Percentiles rank a stretch among this genome's conserved stretches.
Evolutionary conservation across 2,797 vertebrate species (phyloP).

Genomic region (Leucoraja ocellata): DNA sequence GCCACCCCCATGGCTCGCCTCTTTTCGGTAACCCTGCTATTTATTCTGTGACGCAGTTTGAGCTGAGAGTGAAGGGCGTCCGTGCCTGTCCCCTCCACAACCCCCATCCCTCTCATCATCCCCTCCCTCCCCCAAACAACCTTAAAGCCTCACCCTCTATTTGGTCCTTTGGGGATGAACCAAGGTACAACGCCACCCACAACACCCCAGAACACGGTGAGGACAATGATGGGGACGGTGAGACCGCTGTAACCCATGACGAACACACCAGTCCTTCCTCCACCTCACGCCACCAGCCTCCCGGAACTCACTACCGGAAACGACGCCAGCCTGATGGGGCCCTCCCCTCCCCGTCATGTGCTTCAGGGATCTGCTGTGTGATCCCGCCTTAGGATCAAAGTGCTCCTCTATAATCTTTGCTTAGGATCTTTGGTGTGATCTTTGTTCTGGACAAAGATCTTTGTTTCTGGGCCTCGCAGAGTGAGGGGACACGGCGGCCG

Average conservation of each 20-base stretch:
- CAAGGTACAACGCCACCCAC: conserved; percentile 79
- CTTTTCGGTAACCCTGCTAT: too few relatives aligned
- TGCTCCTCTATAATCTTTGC: too few relatives aligned
- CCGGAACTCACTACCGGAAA: background rate
- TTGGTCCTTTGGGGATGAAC: conserved; percentile 88
- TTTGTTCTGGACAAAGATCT: too few relatives aligned
- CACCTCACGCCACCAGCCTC: background rate
- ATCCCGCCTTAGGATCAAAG: too few relatives aligned
- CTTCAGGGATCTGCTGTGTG: too few relatives aligned
- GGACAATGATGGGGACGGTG: conserved; percentile 72
- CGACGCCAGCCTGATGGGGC: background rate
- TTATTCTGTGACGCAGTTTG: background rate
- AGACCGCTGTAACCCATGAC: conserved; percentile 70
- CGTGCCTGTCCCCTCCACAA: background rate
- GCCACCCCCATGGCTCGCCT: background rate
- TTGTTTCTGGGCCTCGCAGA: too few relatives aligned
- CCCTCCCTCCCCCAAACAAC: conserved; percentile 35
- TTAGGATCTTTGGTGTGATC: too few relatives aligned
- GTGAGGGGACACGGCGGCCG: too few relatives aligned
- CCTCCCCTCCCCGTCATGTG: background rate
- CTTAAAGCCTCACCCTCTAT: conserved; percentile 74
- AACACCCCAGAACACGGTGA: conserved; percentile 85
- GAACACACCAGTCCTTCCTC: background rate
- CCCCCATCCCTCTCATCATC: too few relatives aligned
- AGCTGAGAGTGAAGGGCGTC: background rate